Percentiles rank a stretch among this genome's conserved stretches.
phyloP scores from a whole-genome alignment of 1,140 invertebrate genomes.

The Samia ricini region DNA sequence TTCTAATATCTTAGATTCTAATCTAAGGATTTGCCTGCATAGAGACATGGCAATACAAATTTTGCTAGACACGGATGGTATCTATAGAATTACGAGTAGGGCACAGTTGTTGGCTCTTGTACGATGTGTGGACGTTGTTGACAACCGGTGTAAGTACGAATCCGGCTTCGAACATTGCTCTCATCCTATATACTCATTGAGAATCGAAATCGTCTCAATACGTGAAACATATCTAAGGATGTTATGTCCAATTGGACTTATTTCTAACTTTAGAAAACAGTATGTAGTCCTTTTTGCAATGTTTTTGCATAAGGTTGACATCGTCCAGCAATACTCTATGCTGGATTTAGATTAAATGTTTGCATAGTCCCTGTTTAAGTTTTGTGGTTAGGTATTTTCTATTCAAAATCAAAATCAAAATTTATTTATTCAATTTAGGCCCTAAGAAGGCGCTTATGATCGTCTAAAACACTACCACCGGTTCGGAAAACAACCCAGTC shows the following conservation, averaged over 20 bases:
- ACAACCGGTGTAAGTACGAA: not conserved
- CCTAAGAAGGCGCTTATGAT: too few species aligned
- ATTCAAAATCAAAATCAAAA: too few species aligned
- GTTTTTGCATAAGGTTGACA: not conserved
- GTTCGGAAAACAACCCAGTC: too few species aligned
- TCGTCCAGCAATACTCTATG: not conserved
- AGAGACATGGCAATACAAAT: not conserved
- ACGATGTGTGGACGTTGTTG: not conserved
- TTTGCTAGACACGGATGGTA: constrained; percentile 15
- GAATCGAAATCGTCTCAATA: not conserved
- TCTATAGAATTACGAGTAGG: constrained; percentile 29
- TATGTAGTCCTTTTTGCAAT: not conserved
- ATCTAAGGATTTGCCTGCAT: not conserved
- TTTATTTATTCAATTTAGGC: too few species aligned
- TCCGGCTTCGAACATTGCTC: not conserved
- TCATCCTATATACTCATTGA: not conserved
- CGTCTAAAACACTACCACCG: too few species aligned
- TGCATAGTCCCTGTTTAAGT: too few species aligned
- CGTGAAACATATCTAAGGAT: not conserved
- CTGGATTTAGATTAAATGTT: too few species aligned
- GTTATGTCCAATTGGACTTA: not conserved
- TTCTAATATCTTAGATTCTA: not conserved
- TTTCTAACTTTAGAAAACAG: not conserved
- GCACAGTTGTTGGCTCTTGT: constrained; percentile 19
- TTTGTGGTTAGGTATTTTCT: too few species aligned